A percentile compares a stretch with the other conserved stretches of the same genome.
These are phyloP conservation scores for Melanerpes aurifrons DNA, from an alignment of 2,113 vertebrate species.

Conservation along the genomic window DNA sequence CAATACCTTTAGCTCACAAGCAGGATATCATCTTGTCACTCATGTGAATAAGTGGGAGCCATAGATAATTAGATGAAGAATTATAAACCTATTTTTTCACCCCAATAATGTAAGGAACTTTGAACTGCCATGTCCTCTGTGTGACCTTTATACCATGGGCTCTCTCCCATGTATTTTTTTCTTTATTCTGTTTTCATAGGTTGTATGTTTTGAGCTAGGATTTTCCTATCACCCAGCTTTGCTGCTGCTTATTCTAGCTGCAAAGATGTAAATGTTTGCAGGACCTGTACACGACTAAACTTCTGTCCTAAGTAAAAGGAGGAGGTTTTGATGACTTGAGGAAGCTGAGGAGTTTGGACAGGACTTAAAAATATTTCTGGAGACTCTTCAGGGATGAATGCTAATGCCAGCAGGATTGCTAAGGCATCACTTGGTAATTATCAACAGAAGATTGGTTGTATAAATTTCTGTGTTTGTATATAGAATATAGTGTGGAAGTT, in stretches of 20 bases:
- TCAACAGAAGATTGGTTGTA: conserved; percentile 48
- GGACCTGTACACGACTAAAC: conserved; percentile 19
- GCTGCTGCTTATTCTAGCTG: conserved; percentile 47
- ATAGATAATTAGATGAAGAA: conserved; percentile 1
- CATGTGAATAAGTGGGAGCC: neutral
- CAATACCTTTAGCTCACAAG: conserved; percentile 58
- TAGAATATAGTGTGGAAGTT: conserved; percentile 29
- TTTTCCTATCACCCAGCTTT: conserved; percentile 39
- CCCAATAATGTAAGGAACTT: neutral
- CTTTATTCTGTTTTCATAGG: conserved; percentile 18
- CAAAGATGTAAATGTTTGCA: conserved; percentile 40
- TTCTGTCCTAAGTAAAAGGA: conserved; percentile 35
- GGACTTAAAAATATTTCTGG: conserved; percentile 8
- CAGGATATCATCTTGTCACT: conserved; percentile 23
- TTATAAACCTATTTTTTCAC: neutral
- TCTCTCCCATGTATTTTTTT: conserved; percentile 21
- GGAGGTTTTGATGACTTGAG: conserved; percentile 41
- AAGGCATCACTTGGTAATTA: conserved; percentile 41
- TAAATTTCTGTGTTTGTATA: conserved; percentile 60
- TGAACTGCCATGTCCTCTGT: conserved; percentile 13
- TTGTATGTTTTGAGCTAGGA: conserved; percentile 34
- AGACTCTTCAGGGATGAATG: neutral
- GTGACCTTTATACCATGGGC: conserved; percentile 1
- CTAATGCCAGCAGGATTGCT: neutral
- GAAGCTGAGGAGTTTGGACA: neutral